phyloP scores from a whole-genome alignment of 2,888 invertebrate species.

The Oscheius myriophilus region DNA sequence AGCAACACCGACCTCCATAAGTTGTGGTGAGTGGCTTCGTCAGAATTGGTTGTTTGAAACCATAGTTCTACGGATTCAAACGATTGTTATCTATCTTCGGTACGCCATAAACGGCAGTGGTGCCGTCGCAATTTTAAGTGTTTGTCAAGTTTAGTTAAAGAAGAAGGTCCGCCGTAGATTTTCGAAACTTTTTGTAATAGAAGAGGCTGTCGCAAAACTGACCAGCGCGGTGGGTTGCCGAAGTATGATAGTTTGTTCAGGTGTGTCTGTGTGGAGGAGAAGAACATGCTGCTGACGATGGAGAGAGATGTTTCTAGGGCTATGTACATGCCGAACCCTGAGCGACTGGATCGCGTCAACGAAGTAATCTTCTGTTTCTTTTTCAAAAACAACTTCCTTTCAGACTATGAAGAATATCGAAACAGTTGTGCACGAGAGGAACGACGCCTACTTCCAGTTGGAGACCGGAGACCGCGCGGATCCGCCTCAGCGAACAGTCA shows the following conservation, averaged over 20 bases:
- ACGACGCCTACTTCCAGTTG: conserved; percentile 85
- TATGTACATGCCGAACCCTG: conserved; percentile 65
- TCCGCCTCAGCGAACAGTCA: conserved; percentile 60
- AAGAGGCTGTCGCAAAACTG: no score
- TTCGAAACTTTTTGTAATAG: no score
- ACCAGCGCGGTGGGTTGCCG: no score
- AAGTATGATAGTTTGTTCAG: no score
- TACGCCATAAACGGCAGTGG: no score
- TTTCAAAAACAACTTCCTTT: no score
- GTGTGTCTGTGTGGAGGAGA: conserved; percentile 89
- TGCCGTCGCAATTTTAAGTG: no score
- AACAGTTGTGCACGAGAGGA: conserved; percentile 88
- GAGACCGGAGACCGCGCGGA: conserved; percentile 84
- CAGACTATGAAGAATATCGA: conserved; percentile 91
- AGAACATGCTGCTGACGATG: conserved; percentile 96
- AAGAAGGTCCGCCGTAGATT: no score
- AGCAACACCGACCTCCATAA: conserved; percentile 95
- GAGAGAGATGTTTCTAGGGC: conserved; percentile 76
- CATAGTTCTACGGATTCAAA: no score
- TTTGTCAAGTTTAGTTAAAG: no score
- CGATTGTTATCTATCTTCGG: no score
- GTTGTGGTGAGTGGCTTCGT: conserved; percentile 73
- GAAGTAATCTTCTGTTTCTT: conserved; percentile 50
- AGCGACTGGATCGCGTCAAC: conserved; percentile 66
- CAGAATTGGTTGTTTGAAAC: no score